Conservation (phyloP, 2,888 invertebrate species). For the Eledona agricola region DNA sequence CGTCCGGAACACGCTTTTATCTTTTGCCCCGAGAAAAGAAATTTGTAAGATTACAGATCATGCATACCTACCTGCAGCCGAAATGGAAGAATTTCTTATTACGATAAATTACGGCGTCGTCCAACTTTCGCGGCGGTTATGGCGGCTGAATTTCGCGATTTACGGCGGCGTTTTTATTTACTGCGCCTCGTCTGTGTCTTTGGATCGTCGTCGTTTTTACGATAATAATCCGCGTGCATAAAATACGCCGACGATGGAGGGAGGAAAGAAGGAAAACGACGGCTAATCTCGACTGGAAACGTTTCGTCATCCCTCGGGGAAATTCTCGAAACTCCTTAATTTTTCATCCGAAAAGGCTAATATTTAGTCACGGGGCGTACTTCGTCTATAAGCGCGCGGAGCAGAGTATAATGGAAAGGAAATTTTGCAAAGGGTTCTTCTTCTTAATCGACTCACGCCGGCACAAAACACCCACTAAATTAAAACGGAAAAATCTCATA, state of each 20-base stretch:
- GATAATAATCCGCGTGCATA: slow-evolving; percentile 29
- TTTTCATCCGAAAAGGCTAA: slow-evolving; percentile 39
- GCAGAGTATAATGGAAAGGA: slow-evolving; percentile 23
- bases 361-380: slow-evolving; percentile 33
- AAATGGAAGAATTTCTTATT: slow-evolving; percentile 57
- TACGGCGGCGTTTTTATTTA: slow-evolving; percentile 55
- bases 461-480: slow-evolving; percentile 24
- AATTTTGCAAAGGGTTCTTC: slow-evolving; percentile 29
- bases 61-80: slow-evolving; percentile 53
- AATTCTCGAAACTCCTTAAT: slow-evolving; percentile 38
- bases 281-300: slow-evolving; percentile 35
- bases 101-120: slow-evolving; percentile 53
- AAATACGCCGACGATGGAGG: slow-evolving; percentile 11
- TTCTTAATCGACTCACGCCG: slow-evolving; percentile 20
- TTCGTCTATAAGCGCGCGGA: slow-evolving; percentile 20
- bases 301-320: slow-evolving; percentile 32
- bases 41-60: slow-evolving; percentile 60
- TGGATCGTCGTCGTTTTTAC: slow-evolving; percentile 2
- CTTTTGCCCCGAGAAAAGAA: slow-evolving; percentile 54
- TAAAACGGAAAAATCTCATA: slow-evolving; percentile 17
- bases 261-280: slow-evolving; percentile 10
- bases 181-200: slow-evolving; percentile 37
- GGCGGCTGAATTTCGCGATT: slow-evolving; percentile 49
- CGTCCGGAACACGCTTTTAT: slow-evolving; percentile 59
- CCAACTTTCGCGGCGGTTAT: slow-evolving; percentile 54